These are phyloP conservation scores for Acanthosepion lycidas DNA, from an alignment of 2,888 invertebrate genomes.

Conservation along the genomic window DNA sequence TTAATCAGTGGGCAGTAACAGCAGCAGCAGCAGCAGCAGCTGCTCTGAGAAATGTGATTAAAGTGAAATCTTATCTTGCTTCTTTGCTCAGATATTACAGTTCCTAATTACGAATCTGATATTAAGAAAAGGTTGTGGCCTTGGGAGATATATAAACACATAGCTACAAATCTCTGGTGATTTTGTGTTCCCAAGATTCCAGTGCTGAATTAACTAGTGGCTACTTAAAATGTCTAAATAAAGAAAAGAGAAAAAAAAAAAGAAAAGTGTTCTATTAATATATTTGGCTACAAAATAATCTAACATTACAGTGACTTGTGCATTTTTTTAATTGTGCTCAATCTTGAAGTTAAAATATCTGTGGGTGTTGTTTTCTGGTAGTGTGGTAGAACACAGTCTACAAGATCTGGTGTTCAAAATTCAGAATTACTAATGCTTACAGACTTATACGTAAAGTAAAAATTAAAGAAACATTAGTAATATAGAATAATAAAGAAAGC, in stretches of 20 bases:
- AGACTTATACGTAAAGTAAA: too few relatives aligned
- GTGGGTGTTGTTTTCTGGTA: too few relatives aligned
- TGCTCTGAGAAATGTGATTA: background rate
- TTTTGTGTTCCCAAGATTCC: background rate
- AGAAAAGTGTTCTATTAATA: background rate
- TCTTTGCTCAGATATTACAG: background rate
- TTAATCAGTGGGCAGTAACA: background rate
- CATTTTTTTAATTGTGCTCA: too few relatives aligned
- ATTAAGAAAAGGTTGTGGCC: slow-evolving; percentile 3
- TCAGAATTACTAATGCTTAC: too few relatives aligned
- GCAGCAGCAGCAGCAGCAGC: slow-evolving; percentile 33
- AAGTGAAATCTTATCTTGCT: slow-evolving; percentile 16
- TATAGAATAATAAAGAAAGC: too few relatives aligned
- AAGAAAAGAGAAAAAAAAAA: background rate
- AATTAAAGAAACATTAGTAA: too few relatives aligned
- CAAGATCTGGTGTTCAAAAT: too few relatives aligned
- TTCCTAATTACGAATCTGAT: background rate
- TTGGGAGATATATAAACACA: background rate
- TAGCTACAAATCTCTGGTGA: background rate
- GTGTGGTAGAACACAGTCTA: too few relatives aligned
- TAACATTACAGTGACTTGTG: background rate
- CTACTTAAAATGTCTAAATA: background rate
- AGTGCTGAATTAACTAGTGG: background rate
- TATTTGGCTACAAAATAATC: background rate
- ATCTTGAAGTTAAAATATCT: too few relatives aligned